Conservation (phyloP, 1,140 invertebrate species). For the Drosophila bocqueti region DNA sequence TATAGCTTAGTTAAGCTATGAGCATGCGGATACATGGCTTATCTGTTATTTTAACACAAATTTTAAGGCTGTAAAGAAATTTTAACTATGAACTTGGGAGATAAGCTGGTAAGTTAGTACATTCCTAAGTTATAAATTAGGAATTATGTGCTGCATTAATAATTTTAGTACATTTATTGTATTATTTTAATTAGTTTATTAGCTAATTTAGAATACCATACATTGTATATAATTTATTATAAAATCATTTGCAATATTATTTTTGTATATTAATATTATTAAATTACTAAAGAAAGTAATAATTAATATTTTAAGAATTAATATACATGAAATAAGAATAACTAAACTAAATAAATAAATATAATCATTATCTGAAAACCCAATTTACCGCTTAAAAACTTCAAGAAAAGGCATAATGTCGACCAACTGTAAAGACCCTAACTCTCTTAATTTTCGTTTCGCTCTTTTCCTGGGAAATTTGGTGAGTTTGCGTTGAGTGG, state of each 20-base stretch:
- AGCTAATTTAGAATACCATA: no score
- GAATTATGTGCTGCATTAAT: neutral
- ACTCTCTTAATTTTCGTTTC: slow-evolving; percentile 10
- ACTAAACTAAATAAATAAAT: neutral
- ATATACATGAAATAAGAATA: no score
- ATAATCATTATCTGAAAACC: neutral
- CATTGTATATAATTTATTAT: neutral
- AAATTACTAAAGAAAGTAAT: neutral
- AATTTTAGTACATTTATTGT: neutral
- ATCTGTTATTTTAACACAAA: neutral
- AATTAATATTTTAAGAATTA: neutral
- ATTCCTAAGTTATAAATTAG: no score
- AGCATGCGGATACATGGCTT: neutral
- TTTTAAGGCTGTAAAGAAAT: neutral
- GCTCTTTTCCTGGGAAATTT: slow-evolving; percentile 34
- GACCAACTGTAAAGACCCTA: slow-evolving; percentile 1
- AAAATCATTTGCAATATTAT: neutral
- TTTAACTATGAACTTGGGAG: neutral
- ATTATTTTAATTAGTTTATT: neutral
- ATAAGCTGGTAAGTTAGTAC: neutral
- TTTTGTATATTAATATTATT: neutral
- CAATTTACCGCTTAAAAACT: neutral
- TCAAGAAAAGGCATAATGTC: slow-evolving; percentile 6
- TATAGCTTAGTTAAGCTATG: neutral
- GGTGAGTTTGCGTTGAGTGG: slow-evolving; percentile 59